Evolutionary conservation across 2,113 vertebrate genomes (phyloP).

Genomic region (Leptodactylus fuscus): DNA sequence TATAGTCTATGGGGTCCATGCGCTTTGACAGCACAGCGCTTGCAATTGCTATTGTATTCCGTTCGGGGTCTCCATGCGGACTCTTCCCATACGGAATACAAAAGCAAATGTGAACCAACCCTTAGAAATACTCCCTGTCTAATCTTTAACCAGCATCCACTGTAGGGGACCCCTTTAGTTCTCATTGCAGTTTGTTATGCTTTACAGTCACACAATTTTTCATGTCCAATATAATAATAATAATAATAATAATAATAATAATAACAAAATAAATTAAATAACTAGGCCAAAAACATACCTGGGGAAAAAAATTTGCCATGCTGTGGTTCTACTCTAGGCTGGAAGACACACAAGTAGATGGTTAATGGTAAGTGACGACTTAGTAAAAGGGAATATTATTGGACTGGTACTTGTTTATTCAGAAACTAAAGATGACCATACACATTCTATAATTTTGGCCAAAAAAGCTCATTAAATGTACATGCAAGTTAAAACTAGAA

Average conservation of each 20-base stretch:
- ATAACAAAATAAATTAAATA: not conserved
- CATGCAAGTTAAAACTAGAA: no score
- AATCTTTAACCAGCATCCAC: no score
- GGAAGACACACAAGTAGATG: not conserved
- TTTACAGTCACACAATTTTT: not conserved
- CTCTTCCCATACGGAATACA: no score
- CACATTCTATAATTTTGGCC: not conserved
- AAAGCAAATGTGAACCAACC: no score
- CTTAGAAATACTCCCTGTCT: not conserved
- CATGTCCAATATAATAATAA: not conserved
- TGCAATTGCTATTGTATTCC: no score
- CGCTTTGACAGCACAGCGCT: no score
- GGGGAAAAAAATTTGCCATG: not conserved
- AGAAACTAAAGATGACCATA: not conserved
- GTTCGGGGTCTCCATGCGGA: no score
- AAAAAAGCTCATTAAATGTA: no score
- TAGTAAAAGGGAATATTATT: not conserved
- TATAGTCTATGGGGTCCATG: no score
- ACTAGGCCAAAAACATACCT: not conserved
- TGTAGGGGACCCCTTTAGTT: not conserved
- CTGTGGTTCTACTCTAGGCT: not conserved
- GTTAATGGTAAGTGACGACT: constrained; percentile 8
- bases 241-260: not conserved
- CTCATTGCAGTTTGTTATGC: not conserved
- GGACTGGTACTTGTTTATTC: not conserved